A percentile compares a stretch with the other conserved stretches of the same genome.
Evolutionary conservation across 1,140 invertebrate genomes (phyloP).

Genomic region (Drosophila repletoides): DNA sequence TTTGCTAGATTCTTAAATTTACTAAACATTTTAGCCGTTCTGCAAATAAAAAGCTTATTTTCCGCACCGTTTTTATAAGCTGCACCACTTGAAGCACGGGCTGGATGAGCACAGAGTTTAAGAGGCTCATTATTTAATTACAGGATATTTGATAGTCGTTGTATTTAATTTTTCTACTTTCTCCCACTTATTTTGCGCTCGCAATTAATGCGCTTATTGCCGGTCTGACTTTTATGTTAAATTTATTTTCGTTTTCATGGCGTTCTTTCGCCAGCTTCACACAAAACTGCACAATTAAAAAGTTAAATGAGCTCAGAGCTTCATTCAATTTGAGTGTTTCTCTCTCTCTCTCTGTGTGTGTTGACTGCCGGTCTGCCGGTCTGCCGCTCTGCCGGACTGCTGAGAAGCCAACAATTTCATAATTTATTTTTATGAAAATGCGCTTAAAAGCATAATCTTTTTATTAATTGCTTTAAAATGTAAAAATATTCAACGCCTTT

Average conservation of each 20-base stretch:
- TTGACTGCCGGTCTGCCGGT: not conserved
- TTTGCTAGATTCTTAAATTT: not conserved
- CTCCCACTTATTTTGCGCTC: conserved; percentile 27
- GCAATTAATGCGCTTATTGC: conserved; percentile 75
- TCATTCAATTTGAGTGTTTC: conserved; percentile 43
- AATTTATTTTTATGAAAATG: conserved; percentile 52
- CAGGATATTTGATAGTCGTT: conserved; percentile 4
- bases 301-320: conserved; percentile 66
- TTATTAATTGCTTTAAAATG: conserved; percentile 58
- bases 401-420: conserved; percentile 19
- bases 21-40: not conserved
- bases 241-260: conserved; percentile 41
- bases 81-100: no score
- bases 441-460: conserved; percentile 49
- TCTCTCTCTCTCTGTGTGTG: not conserved
- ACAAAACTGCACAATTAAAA: conserved; percentile 75
- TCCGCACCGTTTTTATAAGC: not conserved
- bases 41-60: not conserved
- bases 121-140: not conserved
- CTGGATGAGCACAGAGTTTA: no score
- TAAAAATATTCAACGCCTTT: conserved; percentile 16
- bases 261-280: conserved; percentile 41
- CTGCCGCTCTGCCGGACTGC: not conserved
- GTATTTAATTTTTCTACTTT: not conserved
- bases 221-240: conserved; percentile 55